Evolutionary conservation across 2,113 vertebrate genomes (phyloP).

Genomic region (Dasyprocta punctata): DNA sequence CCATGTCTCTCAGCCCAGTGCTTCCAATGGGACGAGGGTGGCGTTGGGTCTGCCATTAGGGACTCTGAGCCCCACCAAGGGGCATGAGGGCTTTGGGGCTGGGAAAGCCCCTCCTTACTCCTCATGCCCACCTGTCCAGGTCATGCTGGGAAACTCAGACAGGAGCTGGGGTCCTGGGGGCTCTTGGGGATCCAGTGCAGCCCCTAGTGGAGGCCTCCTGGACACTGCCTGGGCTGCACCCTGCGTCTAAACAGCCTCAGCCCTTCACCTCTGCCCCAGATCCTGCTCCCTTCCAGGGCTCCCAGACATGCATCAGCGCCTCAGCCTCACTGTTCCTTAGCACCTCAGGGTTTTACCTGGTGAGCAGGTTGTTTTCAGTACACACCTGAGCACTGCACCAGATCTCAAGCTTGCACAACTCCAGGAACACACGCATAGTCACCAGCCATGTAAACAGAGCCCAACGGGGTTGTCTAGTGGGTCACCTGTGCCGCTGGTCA

Average conservation of each 20-base stretch:
- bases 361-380: background rate
- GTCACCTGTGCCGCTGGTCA: background rate
- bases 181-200: background rate
- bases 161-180: background rate
- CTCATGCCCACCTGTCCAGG: background rate
- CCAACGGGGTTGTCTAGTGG: background rate
- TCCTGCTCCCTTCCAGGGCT: background rate
- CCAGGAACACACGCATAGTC: background rate
- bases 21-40: background rate
- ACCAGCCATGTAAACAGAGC: background rate
- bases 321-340: background rate
- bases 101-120: fast-evolving
- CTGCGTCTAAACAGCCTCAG: background rate
- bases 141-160: background rate
- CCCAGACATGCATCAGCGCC: background rate
- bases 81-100: background rate
- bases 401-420: background rate
- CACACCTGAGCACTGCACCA: background rate
- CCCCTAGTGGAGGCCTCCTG: background rate
- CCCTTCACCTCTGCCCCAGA: background rate
- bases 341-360: background rate
- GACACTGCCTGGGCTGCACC: background rate
- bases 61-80: background rate
- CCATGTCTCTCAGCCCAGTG: background rate
- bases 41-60: background rate